Conservation (phyloP, 2,888 invertebrate genomes). For the Melieria crassipennis region DNA sequence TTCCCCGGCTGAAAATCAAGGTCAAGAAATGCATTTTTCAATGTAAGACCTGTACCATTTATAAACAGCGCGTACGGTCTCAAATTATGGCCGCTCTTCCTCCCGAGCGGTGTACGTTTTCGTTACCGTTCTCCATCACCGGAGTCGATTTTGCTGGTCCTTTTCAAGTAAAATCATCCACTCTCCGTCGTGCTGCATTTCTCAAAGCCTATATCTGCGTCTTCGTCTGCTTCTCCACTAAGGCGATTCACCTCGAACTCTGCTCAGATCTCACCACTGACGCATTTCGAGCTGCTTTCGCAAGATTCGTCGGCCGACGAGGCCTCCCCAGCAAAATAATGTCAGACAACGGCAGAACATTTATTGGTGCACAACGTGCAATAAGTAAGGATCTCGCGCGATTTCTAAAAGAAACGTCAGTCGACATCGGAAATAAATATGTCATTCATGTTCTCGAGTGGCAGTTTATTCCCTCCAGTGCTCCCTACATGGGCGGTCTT, state of each 20-base stretch:
- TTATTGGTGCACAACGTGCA: neutral
- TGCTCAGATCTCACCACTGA: conserved; percentile 5
- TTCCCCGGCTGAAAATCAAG: no score
- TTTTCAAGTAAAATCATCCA: conserved; percentile 3
- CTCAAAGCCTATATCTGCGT: no score
- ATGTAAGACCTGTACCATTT: no score
- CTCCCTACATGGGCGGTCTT: neutral
- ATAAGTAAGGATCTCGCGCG: neutral
- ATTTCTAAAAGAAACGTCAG: neutral
- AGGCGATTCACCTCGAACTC: neutral
- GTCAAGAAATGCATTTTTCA: no score
- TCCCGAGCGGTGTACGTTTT: neutral
- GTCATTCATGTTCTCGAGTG: conserved; percentile 1
- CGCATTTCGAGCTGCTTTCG: conserved; percentile 6
- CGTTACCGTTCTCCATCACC: neutral
- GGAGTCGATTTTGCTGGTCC: conserved; percentile 16
- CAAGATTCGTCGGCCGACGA: conserved; percentile 7
- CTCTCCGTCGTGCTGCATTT: neutral
- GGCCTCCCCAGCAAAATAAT: conserved; percentile 4
- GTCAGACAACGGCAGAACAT: neutral
- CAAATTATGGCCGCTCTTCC: no score
- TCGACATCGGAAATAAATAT: neutral
- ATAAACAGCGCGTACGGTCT: no score
- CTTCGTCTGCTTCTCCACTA: no score
- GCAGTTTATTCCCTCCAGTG: neutral